These are phyloP conservation scores for Drosophila persimilis DNA, from an alignment of 1,140 invertebrate species.

Conservation along the genomic window DNA sequence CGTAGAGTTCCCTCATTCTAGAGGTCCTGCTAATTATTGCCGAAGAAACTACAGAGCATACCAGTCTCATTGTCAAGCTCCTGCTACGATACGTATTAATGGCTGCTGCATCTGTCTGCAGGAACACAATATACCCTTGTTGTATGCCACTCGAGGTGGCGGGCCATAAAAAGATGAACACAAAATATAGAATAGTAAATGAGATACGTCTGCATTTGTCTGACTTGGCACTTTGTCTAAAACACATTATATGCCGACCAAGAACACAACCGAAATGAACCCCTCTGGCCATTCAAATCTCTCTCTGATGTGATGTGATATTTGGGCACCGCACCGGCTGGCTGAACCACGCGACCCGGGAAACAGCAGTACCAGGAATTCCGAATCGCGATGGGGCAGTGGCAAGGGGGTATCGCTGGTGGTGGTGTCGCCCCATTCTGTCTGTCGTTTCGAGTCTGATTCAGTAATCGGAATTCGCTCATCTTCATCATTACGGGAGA, in stretches of 20 bases:
- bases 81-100: too few species aligned
- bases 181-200: constrained; percentile 25
- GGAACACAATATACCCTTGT: too few species aligned
- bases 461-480: constrained; percentile 54
- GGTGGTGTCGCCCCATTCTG: not conserved
- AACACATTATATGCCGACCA: constrained; percentile 13
- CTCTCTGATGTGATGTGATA: constrained; percentile 20
- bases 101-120: too few species aligned
- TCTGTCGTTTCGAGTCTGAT: constrained; percentile 16
- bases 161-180: constrained; percentile 24
- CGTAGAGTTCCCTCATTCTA: too few species aligned
- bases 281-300: constrained; percentile 1
- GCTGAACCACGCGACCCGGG: too few species aligned
- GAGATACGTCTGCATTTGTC: constrained; percentile 50
- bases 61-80: too few species aligned
- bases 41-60: too few species aligned
- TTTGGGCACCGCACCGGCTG: constrained; percentile 25
- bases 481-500: constrained; percentile 36
- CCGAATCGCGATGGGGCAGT: constrained; percentile 1
- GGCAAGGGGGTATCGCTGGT: constrained; percentile 4
- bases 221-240: constrained; percentile 61
- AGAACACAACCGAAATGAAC: not conserved
- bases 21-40: too few species aligned
- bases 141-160: too few species aligned
- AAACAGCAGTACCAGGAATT: too few species aligned